phyloP scores from a whole-genome alignment of 2,113 vertebrate species.

The Delphinapterus leucas region DNA sequence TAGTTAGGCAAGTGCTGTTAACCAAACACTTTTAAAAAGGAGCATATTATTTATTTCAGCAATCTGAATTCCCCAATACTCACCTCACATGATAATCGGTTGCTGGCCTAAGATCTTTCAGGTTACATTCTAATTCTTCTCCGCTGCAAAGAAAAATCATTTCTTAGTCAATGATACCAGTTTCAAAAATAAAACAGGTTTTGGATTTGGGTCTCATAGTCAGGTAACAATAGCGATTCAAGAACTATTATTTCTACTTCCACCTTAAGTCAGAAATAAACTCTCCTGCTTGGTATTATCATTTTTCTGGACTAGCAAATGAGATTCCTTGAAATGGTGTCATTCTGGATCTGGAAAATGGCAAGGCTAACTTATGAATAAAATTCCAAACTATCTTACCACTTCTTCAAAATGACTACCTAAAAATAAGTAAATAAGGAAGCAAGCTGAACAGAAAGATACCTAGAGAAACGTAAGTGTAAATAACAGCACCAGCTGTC shows the following conservation, averaged over 20 bases:
- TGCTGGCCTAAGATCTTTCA: slow-evolving; percentile 96
- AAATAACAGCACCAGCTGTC: not conserved
- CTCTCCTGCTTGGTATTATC: not conserved
- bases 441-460: not conserved
- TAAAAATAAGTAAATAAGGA: not conserved
- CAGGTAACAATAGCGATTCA: not conserved
- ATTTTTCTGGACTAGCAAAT: not conserved
- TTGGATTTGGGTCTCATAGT: not conserved
- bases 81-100: slow-evolving; percentile 97
- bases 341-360: not conserved
- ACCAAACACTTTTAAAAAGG: not conserved
- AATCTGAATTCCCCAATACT: not conserved
- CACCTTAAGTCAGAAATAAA: not conserved
- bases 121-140: slow-evolving; percentile 94
- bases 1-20: not conserved
- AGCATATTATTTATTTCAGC: not conserved
- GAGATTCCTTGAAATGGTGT: not conserved
- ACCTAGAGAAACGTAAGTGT: not conserved
- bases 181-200: not conserved
- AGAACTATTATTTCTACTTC: not conserved
- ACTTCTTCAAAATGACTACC: not conserved
- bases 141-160: slow-evolving; percentile 85
- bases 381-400: not conserved
- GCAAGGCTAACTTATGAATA: not conserved
- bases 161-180: slow-evolving; percentile 35